Percentiles rank a stretch among this genome's conserved stretches.
Evolutionary conservation across 2,113 vertebrate genomes (phyloP).

Genomic region (Nanorana parkeri): DNA sequence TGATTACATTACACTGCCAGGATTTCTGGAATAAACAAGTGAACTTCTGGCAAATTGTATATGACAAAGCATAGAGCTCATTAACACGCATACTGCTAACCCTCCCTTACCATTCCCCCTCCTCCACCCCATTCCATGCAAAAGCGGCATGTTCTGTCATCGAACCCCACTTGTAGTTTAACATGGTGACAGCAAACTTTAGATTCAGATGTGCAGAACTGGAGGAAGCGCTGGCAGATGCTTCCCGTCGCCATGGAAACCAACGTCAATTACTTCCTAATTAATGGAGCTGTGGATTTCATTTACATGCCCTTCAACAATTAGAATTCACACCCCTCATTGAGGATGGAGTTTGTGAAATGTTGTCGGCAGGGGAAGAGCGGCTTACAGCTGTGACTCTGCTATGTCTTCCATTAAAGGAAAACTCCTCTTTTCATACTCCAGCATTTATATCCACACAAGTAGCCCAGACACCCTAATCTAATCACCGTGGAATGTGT

Average conservation of each 20-base stretch:
- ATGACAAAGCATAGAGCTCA: no score
- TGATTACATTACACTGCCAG: no score
- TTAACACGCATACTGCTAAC: background rate
- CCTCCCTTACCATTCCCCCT: background rate
- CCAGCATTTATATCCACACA: no score
- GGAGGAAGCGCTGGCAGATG: conserved; percentile 21
- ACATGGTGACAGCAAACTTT: background rate
- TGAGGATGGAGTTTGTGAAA: background rate
- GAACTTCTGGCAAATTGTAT: no score
- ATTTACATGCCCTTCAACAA: conserved; percentile 32
- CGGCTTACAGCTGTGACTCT: background rate
- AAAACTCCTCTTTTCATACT: no score
- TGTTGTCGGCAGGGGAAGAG: background rate
- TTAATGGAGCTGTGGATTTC: conserved; percentile 30
- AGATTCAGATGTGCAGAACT: background rate
- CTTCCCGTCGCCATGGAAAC: conserved; percentile 13
- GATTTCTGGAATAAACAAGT: no score
- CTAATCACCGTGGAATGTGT: no score
- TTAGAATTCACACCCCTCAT: conserved; percentile 8
- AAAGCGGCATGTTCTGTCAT: background rate
- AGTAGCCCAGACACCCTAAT: no score
- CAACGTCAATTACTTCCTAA: conserved; percentile 20
- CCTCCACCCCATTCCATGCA: no score
- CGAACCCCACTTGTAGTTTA: background rate
- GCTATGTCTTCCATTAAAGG: no score